Evolutionary conservation across 2,797 vertebrate genomes (phyloP), one percentile per base, ranked within the genome.

Genomic region (Sebastes itinus): DNA sequence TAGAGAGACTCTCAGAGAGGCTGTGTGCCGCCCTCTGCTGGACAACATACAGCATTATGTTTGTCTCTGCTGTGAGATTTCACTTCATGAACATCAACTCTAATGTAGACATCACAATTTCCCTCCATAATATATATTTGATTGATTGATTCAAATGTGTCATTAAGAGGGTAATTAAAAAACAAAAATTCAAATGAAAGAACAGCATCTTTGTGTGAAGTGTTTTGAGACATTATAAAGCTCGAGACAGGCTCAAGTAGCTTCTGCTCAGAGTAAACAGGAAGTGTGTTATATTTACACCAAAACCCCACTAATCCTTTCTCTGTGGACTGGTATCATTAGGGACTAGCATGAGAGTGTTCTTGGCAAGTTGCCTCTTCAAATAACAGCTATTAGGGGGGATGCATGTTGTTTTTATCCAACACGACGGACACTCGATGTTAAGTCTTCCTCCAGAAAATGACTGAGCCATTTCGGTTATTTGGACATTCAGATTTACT

Each of bases 1-100:
- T 49, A 20, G 42, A 49, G 42, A 49, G 85, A 90, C 18, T 75
- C 82, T 81, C 55, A 77, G 13, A 82, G 69, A 94, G 87, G 94
- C 86, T 77, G 59, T 77, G 73, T 90, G 90, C 62, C 83, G 84
- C 91, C 93, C 93, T 94, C 94, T 95, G 78, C 87, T 94, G 94
- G 93, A n/a, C 59, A 33, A 38, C 1, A 54, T 7, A 1, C 13
- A 16, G 11, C 46, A 18, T 9, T 1, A n/a, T 67, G 20, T 46
- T 28, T 78, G 27, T 32, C 22, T 3, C n/a, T 32, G 20, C n/a
- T 35, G 1, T n/a, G 16, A 72, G 13, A 35, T 58, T 58, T 66
- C 12, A 49, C n/a, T 66, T 70, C 7, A 10, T 18, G 27, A 27
- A 33, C 22, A 72, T 80, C 4, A 30, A 32, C 22, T 42, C 54